phyloP scores from a whole-genome alignment of 2,113 vertebrate species.

The Trogon surrucura region DNA sequence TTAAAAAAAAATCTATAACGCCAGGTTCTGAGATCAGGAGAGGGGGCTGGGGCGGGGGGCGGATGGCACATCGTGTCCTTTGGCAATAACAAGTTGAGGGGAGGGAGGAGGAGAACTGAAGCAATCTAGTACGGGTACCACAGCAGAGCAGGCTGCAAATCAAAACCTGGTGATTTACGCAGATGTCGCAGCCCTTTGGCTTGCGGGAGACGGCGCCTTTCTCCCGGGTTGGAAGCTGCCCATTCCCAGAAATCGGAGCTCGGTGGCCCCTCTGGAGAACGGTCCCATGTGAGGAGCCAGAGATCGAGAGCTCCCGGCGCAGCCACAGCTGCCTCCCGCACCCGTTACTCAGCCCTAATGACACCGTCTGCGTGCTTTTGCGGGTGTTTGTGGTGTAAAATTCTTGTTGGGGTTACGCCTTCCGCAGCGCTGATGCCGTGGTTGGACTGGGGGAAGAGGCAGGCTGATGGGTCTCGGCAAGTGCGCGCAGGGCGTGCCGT shows the following conservation, averaged over 20 bases:
- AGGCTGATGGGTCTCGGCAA: background rate
- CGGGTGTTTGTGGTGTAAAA: background rate
- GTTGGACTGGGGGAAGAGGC: background rate
- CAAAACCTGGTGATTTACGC: background rate
- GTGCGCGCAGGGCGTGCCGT: fast-evolving
- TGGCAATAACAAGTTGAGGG: background rate
- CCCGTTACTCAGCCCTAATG: fast-evolving
- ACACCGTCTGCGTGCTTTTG: background rate
- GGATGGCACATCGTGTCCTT: background rate
- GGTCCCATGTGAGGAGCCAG: background rate
- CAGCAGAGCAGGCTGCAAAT: background rate
- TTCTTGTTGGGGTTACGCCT: background rate
- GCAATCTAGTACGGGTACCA: fast-evolving
- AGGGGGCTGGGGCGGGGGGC: background rate
- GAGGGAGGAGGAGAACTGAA: background rate
- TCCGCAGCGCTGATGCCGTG: fast-evolving
- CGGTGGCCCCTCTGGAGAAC: background rate
- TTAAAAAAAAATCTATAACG: background rate
- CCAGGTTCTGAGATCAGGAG: background rate
- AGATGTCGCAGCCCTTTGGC: background rate
- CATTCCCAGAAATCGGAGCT: background rate
- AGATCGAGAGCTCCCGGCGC: background rate
- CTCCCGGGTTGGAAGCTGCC: background rate
- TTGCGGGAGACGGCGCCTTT: too few species aligned
- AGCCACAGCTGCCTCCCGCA: background rate